Percentiles rank a stretch among this genome's conserved stretches.
Evolutionary conservation across 2,797 vertebrate species (phyloP).

Genomic region (Enteromius afrohamiltoni): DNA sequence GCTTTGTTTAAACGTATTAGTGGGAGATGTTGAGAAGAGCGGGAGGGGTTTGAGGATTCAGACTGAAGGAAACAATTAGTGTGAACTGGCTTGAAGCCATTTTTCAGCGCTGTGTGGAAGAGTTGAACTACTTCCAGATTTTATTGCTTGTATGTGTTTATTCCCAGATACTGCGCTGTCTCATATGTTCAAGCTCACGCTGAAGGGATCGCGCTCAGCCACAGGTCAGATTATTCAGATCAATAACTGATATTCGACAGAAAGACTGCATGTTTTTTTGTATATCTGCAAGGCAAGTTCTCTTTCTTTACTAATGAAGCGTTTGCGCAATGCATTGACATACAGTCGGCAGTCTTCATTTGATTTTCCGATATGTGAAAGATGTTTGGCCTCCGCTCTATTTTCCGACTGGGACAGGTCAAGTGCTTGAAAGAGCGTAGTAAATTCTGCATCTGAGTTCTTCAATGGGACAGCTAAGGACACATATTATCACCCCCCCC

Average conservation of each 20-base stretch:
- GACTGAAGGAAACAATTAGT: slow-evolving; percentile 90
- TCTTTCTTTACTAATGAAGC: neutral
- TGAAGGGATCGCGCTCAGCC: neutral
- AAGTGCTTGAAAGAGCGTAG: slow-evolving; percentile 54
- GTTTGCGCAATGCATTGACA: slow-evolving; percentile 30
- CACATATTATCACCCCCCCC: slow-evolving; percentile 25
- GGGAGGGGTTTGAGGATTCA: slow-evolving; percentile 54
- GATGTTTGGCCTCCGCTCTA: slow-evolving; percentile 52
- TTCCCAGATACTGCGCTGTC: slow-evolving; percentile 66
- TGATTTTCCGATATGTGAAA: slow-evolving; percentile 21
- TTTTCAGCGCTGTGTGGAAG: slow-evolving; percentile 69
- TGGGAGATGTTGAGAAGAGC: slow-evolving; percentile 61
- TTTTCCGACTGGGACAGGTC: slow-evolving; percentile 55
- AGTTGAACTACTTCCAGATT: slow-evolving; percentile 80
- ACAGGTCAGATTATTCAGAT: slow-evolving; percentile 35
- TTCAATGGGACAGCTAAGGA: slow-evolving; percentile 37
- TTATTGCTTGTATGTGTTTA: slow-evolving; percentile 63
- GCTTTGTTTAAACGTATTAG: slow-evolving; percentile 90
- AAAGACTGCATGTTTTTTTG: slow-evolving; percentile 3
- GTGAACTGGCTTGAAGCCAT: slow-evolving; percentile 72
- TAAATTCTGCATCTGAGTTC: slow-evolving; percentile 60
- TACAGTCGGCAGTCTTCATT: slow-evolving; percentile 35
- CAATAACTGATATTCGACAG: slow-evolving; percentile 1
- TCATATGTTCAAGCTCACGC: slow-evolving; percentile 43
- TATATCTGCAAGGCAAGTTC: slow-evolving; percentile 7